Conservation (phyloP, 1,140 invertebrate species). For the Chymomyza costata region DNA sequence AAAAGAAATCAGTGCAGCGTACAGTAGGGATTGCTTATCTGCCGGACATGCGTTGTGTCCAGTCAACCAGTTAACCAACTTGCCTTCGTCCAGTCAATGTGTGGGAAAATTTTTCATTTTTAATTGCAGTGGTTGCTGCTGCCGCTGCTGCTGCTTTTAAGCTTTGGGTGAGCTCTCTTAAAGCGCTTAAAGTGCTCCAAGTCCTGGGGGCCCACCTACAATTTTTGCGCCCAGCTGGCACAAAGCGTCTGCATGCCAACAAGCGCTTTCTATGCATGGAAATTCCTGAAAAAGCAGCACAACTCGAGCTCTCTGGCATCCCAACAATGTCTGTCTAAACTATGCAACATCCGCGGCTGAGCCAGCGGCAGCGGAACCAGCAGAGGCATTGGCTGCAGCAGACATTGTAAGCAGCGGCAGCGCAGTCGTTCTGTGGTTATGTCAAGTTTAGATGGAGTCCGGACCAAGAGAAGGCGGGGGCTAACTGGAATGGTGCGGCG, state of each 20-base stretch:
- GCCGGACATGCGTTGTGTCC: neutral
- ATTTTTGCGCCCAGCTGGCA: slow-evolving; percentile 41
- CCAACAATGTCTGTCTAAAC: slow-evolving; percentile 60
- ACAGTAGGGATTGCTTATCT: neutral
- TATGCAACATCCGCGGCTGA: slow-evolving; percentile 47
- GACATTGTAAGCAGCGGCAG: too few species aligned
- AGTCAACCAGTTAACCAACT: slow-evolving; percentile 46
- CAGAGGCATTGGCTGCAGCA: too few species aligned
- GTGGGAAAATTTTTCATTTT: slow-evolving; percentile 74
- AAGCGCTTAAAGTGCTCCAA: slow-evolving; percentile 4
- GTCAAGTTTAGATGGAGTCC: slow-evolving; percentile 34
- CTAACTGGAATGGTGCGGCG: slow-evolving; percentile 43
- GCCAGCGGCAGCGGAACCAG: slow-evolving; percentile 35
- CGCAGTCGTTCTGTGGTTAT: slow-evolving; percentile 7
- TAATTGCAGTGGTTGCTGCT: slow-evolving; percentile 52
- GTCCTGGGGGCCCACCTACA: slow-evolving; percentile 30
- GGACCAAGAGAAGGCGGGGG: too few species aligned
- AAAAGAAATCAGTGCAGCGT: slow-evolving; percentile 67
- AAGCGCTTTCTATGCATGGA: slow-evolving; percentile 45
- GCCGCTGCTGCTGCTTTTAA: slow-evolving; percentile 10
- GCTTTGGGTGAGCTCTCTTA: slow-evolving; percentile 34
- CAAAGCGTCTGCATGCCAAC: slow-evolving; percentile 61
- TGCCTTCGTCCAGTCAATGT: too few species aligned
- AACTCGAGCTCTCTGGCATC: slow-evolving; percentile 62
- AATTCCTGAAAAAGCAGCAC: slow-evolving; percentile 60